A percentile compares a stretch with the other conserved stretches of the same genome.
Conservation (phyloP, 2,797 vertebrate species). For the Cheirogaleus major region DNA sequence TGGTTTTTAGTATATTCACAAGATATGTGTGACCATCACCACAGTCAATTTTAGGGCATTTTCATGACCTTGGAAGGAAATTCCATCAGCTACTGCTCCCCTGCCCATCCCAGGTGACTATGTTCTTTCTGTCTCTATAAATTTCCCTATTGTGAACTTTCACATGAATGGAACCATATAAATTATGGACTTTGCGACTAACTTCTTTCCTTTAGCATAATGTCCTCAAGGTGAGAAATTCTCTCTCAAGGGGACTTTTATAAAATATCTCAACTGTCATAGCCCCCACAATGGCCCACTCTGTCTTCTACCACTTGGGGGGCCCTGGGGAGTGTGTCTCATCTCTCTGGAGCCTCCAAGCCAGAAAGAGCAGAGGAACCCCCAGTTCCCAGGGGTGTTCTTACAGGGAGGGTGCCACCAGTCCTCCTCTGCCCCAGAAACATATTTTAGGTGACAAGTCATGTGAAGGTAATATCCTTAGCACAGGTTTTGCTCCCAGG, state of each 20-base stretch:
- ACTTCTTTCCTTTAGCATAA: not conserved
- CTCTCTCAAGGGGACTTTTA: not conserved
- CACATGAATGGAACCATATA: not conserved
- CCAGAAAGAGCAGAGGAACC: not conserved
- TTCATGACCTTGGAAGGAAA: not conserved
- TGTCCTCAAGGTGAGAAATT: not conserved
- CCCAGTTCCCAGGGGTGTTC: not conserved
- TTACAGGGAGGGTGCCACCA: not conserved
- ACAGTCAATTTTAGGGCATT: not conserved
- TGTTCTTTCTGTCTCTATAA: not conserved
- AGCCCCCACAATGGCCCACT: not conserved
- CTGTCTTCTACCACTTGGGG: not conserved
- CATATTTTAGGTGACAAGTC: not conserved
- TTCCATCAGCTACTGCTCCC: not conserved
- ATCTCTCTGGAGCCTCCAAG: not conserved
- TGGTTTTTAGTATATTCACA: not conserved
- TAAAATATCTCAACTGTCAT: not conserved
- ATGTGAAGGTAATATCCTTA: not conserved
- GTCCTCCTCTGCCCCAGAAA: not conserved
- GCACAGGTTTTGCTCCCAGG: not conserved
- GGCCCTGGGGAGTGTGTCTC: not conserved
- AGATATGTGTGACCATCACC: not conserved
- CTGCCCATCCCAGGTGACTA: accelerated
- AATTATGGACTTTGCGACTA: not conserved
- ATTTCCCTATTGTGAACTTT: not conserved